Percentiles rank a stretch among this genome's conserved stretches.
Conservation (phyloP, 2,888 invertebrate genomes). For the Panorpa germanica region DNA sequence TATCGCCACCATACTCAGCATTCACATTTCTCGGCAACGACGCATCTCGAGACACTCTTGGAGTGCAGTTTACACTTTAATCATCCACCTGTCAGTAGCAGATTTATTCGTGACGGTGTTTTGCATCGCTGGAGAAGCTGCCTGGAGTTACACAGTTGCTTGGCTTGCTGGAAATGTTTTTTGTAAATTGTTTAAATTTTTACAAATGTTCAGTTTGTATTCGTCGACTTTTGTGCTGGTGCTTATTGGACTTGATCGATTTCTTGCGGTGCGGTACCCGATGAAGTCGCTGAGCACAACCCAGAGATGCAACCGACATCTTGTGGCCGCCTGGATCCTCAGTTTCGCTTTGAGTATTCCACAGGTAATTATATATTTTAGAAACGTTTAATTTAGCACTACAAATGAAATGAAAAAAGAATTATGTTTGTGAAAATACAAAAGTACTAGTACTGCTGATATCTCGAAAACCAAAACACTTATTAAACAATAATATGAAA, state of each 20-base stretch:
- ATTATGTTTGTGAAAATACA: too few species aligned
- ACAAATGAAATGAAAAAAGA: neutral
- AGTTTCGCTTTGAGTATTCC: constrained; percentile 60
- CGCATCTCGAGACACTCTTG: constrained; percentile 38
- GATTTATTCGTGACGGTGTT: constrained; percentile 66
- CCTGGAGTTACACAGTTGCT: constrained; percentile 62
- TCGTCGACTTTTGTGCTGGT: constrained; percentile 68
- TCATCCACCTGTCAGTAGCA: constrained; percentile 65
- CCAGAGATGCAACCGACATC: constrained; percentile 42
- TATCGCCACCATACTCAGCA: constrained; percentile 56
- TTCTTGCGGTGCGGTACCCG: constrained; percentile 64
- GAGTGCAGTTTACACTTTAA: constrained; percentile 56
- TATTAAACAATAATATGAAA: too few species aligned
- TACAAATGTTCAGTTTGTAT: constrained; percentile 67
- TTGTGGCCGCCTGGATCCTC: constrained; percentile 49
- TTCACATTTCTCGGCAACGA: constrained; percentile 39
- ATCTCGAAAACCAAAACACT: constrained; percentile 3
- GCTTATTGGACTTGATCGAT: constrained; percentile 64
- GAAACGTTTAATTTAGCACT: constrained; percentile 2
- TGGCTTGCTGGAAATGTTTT: constrained; percentile 61
- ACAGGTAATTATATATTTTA: constrained; percentile 39
- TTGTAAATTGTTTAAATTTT: constrained; percentile 64
- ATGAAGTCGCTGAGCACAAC: constrained; percentile 33
- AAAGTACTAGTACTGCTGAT: constrained; percentile 1
- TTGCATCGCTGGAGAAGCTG: constrained; percentile 62